Conservation (phyloP, 2,113 vertebrate genomes). For the pig (Sus scrofa) region T2T-Sscrofa CM000818.6:104149001-104149500, state of each 20-base stretch:
- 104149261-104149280: neutral
- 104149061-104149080: neutral
- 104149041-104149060: constrained; percentile 25
- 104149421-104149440: constrained; percentile 42
- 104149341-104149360: neutral
- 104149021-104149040: neutral
- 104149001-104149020: constrained; percentile 31
- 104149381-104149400: neutral
- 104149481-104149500: neutral
- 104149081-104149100: constrained; percentile 35
- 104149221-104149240: neutral
- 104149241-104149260: neutral
- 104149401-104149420: constrained; percentile 12
- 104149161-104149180: neutral
- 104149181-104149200: neutral
- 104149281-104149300: constrained; percentile 16
- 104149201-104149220: neutral
- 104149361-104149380: neutral
- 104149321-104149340: neutral
- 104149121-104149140: neutral
- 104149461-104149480: neutral
- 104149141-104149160: neutral
- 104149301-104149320: constrained; percentile 49
- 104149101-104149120: constrained; percentile 41
- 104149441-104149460: neutral